These are phyloP conservation scores for Maniola hyperantus DNA, from an alignment of 2,888 invertebrate species.

Conservation along the genomic window DNA sequence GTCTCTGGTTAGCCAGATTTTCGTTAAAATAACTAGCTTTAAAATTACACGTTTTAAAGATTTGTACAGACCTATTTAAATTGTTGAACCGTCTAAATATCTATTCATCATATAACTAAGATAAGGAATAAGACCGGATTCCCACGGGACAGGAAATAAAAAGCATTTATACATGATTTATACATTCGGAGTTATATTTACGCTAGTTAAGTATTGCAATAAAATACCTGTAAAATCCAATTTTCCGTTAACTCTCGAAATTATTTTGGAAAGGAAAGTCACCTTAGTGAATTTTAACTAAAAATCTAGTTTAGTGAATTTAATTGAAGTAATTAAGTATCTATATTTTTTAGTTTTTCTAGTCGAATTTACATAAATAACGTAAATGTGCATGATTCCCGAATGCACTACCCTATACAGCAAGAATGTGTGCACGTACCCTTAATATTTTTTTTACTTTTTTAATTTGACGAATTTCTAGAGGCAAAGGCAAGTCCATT, in stretches of 20 bases:
- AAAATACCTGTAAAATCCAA: neutral
- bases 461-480: slow-evolving; percentile 53
- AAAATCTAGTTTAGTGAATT: neutral
- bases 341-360: slow-evolving; percentile 38
- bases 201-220: too few relatives aligned
- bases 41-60: too few relatives aligned
- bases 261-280: neutral
- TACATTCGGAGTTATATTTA: too few relatives aligned
- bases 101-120: too few relatives aligned
- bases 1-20: too few relatives aligned
- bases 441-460: slow-evolving; percentile 53
- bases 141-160: too few relatives aligned
- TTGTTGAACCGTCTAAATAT: too few relatives aligned
- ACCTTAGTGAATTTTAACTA: neutral
- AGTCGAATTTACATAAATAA: slow-evolving; percentile 57
- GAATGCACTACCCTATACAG: slow-evolving; percentile 74
- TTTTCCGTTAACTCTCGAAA: neutral
- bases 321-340: too few relatives aligned
- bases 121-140: too few relatives aligned
- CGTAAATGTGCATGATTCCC: slow-evolving; percentile 78
- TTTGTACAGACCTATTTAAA: too few relatives aligned
- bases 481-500: slow-evolving; percentile 72
- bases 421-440: slow-evolving; percentile 79
- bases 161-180: too few relatives aligned
- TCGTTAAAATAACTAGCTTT: too few relatives aligned